Base-by-base conservation (phyloP, 2,113 vertebrate species). In the Plestiodon gilberti region DNA sequence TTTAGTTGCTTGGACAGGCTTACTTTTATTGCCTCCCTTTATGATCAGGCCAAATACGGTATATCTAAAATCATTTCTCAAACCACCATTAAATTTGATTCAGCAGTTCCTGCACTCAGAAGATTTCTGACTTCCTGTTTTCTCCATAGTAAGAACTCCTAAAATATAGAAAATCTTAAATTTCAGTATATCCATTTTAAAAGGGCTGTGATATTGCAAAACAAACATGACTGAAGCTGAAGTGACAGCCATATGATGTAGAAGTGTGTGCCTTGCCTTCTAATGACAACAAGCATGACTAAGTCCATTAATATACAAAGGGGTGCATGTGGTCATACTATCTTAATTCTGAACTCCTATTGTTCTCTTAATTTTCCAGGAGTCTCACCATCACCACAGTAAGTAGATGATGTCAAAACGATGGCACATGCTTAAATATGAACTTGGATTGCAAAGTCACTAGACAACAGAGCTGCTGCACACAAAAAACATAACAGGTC, bases 231-330 rank as follows among this genome's bases (percentile, higher is more conserved):
- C 35, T 87, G 38, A 70, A 79, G 62, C 52, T 85, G 38, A 89
- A 83, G 81, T 89, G 89, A 89, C 90, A 92, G 87, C 79, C 83
- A 90, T 87, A 90, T 88, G 79, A 81, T 86, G 86, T 9, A 81
- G 74, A 93, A 93, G 92, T 59, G 61, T 65, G 79, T 84, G 88
- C 70, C 78, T 91, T 87, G 62, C 59, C 20, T 28, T 86, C 87
- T 25, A n/a, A 89, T 87, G 85, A 89, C 77, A 90, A 83, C 82
- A 91, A 86, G 83, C 43, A 10, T 88, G 88, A 91, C 94, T 92
- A 94, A 94, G 82, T 77, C 87, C 78, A 83, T 52, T 90, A 90
- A 84, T 87, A 23, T 79, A 92, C 71, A 82, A 82, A 83, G 87
- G 81, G 88, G 38, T 77, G 71, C 90, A 91, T 74, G 48, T 55